These are phyloP conservation scores for Talpa occidentalis DNA, from an alignment of 2,113 vertebrate genomes.

Conservation along the genomic window DNA sequence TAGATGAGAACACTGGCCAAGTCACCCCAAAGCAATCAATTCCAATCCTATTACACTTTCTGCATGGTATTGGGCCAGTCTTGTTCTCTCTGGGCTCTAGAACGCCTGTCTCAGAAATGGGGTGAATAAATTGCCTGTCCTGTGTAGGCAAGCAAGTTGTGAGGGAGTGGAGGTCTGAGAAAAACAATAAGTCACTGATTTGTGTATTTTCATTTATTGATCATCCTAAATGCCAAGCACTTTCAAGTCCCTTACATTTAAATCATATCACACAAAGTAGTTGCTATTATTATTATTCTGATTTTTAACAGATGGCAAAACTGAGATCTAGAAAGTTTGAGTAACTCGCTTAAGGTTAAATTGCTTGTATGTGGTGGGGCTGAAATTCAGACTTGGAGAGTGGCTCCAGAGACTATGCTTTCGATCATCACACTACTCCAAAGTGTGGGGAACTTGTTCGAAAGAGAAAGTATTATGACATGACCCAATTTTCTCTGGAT, in stretches of 20 bases:
- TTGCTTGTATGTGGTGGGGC: background rate
- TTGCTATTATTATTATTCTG: background rate
- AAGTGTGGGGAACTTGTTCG: background rate
- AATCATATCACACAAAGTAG: background rate
- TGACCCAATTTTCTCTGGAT: background rate
- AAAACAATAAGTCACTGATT: slow-evolving; percentile 23
- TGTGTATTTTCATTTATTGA: slow-evolving; percentile 10
- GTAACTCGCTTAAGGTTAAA: background rate
- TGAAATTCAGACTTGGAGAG: background rate
- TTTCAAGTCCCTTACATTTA: slow-evolving; percentile 19
- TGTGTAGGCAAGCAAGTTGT: background rate
- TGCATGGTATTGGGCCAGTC: background rate
- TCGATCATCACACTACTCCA: background rate
- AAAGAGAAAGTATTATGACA: slow-evolving; percentile 17
- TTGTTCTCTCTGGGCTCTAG: slow-evolving; percentile 32
- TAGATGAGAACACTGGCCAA: background rate
- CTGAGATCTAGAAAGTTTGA: background rate
- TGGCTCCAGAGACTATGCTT: background rate
- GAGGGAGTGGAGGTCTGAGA: background rate
- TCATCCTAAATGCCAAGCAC: background rate
- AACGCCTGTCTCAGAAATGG: slow-evolving; percentile 9
- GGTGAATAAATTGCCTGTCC: background rate
- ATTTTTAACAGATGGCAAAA: slow-evolving; percentile 27
- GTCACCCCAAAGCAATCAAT: background rate
- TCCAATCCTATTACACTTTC: background rate